These are phyloP conservation scores for Phrixothrix hirtus DNA, from an alignment of 2,888 invertebrate species.

Conservation along the genomic window DNA sequence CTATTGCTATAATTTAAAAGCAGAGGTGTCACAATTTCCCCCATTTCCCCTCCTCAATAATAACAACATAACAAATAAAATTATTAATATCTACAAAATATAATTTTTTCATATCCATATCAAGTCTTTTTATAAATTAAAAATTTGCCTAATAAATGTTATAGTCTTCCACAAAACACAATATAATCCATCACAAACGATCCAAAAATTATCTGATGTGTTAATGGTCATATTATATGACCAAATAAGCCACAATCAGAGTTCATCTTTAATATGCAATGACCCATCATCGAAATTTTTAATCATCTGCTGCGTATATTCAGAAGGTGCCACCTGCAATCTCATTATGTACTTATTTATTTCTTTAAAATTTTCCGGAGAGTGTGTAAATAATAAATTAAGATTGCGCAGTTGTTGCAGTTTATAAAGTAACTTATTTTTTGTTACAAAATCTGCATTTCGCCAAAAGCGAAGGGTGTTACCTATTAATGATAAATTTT, in stretches of 20 bases:
- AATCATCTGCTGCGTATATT: slow-evolving; percentile 3
- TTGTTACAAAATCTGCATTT: slow-evolving; percentile 41
- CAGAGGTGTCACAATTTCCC: too few species aligned
- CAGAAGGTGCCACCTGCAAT: slow-evolving; percentile 12
- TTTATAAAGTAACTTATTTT: slow-evolving; percentile 44
- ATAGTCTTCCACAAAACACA: too few species aligned
- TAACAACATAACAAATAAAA: too few species aligned
- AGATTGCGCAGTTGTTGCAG: slow-evolving; percentile 49
- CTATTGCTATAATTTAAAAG: too few species aligned
- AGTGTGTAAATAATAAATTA: slow-evolving; percentile 50
- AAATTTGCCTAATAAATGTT: too few species aligned
- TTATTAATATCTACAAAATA: too few species aligned
- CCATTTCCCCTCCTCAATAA: too few species aligned
- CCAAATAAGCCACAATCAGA: slow-evolving; percentile 26
- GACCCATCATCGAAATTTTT: not conserved
- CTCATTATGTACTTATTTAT: slow-evolving; percentile 26
- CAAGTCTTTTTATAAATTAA: too few species aligned
- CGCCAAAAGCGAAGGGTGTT: slow-evolving; percentile 62
- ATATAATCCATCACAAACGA: too few species aligned
- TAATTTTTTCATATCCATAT: too few species aligned
- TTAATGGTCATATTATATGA: slow-evolving; percentile 13
- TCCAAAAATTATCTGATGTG: slow-evolving; percentile 5
- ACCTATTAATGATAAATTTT: slow-evolving; percentile 59
- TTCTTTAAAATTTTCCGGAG: slow-evolving; percentile 32
- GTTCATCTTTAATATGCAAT: slow-evolving; percentile 11